Base-by-base conservation (phyloP, 1,140 invertebrate genomes). In the Heliconius eleuchia region DNA sequence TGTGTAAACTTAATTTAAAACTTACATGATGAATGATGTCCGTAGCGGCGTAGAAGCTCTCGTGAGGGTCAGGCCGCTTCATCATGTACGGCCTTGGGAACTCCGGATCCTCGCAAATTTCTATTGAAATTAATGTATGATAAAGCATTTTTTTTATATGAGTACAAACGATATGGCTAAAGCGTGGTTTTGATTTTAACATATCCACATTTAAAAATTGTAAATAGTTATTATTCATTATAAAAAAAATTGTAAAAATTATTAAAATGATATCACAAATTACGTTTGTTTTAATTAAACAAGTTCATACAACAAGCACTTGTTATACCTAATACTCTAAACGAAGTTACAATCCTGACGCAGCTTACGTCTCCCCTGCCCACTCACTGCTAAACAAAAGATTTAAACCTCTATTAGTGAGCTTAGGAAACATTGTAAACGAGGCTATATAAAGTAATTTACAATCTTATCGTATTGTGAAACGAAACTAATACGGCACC, bases 41-140 rank as follows among this genome's bases (percentile, higher is more conserved):
- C 0, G 96, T 96, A n/a, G 96, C 96, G 2, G 96, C 96, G 83
- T 97, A 97, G 87, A 96, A 96, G 84, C 95, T 96, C 86, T 97
- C 96, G 78, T 95, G 94, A 9, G 96, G 95, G 82, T 95, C 95
- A 55, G 92, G 91, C 86, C 94, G 91, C 76, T 92, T 93, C 92
- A 94, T 94, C 91, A 94, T 91, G 83, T 94, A 94, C 23, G 91
- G 92, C 8, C 92, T 85, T 18, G 92, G 91, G 74, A 94, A 92
- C 70, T 93, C 91, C 0, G 88, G 85, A 66, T 94, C 92, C 78
- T 94, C 92, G 79, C 91, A 93, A 57, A 94, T 94, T 88, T 94
- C 92, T 94, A 84, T 73, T 79, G 52, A 78, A 66, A 66, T 66
- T 66, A 66, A 66, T 16, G 13, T 30, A 66, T 66, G 60, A 27